Evolutionary conservation across 1,140 invertebrate genomes (phyloP).

Genomic region (Psix sp.): DNA sequence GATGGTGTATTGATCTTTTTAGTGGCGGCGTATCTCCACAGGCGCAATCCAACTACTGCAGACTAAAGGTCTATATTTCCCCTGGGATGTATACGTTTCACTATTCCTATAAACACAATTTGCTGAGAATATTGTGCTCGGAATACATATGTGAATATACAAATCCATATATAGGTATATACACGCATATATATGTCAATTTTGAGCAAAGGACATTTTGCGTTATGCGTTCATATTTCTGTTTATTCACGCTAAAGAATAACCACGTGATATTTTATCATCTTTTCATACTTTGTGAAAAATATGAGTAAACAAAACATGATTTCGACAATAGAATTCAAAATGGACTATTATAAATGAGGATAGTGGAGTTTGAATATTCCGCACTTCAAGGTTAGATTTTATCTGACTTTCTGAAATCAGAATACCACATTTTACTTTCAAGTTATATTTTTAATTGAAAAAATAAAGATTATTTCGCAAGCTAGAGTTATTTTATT

Average conservation of each 20-base stretch:
- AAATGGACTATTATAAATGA: too few relatives aligned
- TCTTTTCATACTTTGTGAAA: too few relatives aligned
- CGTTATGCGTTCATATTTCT: slow-evolving; percentile 20
- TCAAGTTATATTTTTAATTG: too few relatives aligned
- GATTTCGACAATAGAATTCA: too few relatives aligned
- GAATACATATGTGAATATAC: slow-evolving; percentile 64
- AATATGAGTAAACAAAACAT: too few relatives aligned
- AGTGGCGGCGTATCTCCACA: slow-evolving; percentile 73
- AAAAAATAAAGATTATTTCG: too few relatives aligned
- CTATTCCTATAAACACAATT: slow-evolving; percentile 78
- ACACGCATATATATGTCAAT: slow-evolving; percentile 52
- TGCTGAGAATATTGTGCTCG: slow-evolving; percentile 70
- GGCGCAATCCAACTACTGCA: slow-evolving; percentile 72
- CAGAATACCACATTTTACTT: too few relatives aligned
- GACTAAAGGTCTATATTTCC: slow-evolving; percentile 77
- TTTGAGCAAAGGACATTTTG: slow-evolving; percentile 45
- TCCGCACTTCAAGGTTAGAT: too few relatives aligned
- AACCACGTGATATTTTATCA: slow-evolving; percentile 16
- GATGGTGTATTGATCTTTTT: slow-evolving; percentile 78
- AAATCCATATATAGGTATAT: slow-evolving; percentile 51
- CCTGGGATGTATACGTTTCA: slow-evolving; percentile 75
- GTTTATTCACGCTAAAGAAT: not conserved
- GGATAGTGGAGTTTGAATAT: too few relatives aligned
- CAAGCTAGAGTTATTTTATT: too few relatives aligned
- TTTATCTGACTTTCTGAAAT: too few relatives aligned